Evolutionary conservation across 2,888 invertebrate species (phyloP).

Genomic region (Eulithis testata): DNA sequence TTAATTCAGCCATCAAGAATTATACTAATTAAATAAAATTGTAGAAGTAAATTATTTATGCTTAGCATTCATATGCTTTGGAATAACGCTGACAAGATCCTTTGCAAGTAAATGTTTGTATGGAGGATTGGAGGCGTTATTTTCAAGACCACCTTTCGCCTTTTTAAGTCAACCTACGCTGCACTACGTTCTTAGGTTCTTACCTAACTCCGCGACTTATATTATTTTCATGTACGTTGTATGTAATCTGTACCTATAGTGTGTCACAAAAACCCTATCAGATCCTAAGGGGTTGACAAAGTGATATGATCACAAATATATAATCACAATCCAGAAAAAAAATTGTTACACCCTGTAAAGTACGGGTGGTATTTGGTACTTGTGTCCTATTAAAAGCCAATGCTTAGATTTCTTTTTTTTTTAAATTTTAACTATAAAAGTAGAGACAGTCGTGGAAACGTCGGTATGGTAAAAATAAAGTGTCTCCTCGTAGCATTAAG

Average conservation of each 20-base stretch:
- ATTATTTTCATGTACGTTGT: not conserved
- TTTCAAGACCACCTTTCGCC: no score
- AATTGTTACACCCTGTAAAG: conserved; percentile 23
- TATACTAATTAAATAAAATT: no score
- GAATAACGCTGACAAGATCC: no score
- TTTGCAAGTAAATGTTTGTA: no score
- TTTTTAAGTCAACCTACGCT: conserved; percentile 6
- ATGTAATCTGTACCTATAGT: conserved; percentile 36
- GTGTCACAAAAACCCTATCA: not conserved
- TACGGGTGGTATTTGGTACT: conserved; percentile 18
- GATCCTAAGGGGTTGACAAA: no score
- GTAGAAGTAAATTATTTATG: no score
- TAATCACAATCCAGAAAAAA: no score
- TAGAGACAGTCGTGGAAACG: conserved; percentile 59
- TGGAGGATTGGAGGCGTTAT: no score
- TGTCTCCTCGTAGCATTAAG: conserved; percentile 80
- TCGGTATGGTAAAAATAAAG: conserved; percentile 79
- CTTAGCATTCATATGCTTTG: no score
- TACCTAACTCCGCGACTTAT: conserved; percentile 5
- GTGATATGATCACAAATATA: no score
- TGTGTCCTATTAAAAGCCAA: conserved; percentile 46
- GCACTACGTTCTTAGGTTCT: conserved; percentile 1
- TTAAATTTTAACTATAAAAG: conserved; percentile 47
- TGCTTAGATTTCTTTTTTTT: conserved; percentile 40
- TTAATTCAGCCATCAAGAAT: no score